A percentile compares a stretch with the other conserved stretches of the same genome.
phyloP scores from a whole-genome alignment of 2,113 vertebrate genomes.

The Picathartes gymnocephalus region DNA sequence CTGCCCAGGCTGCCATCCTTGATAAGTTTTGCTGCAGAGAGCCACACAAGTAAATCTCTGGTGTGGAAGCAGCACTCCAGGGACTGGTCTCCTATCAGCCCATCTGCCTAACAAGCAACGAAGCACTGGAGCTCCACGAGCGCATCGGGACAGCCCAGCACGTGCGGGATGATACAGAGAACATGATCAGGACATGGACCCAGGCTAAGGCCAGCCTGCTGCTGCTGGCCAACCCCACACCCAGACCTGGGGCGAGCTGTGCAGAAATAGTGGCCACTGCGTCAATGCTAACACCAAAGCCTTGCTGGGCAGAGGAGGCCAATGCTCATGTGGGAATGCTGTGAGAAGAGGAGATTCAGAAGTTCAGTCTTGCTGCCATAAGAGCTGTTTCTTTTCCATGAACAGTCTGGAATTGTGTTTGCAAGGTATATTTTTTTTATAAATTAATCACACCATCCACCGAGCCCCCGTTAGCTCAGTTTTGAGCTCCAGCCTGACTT shows the following conservation, averaged over 20 bases:
- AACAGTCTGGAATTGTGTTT: not conserved
- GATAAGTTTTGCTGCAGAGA: not conserved
- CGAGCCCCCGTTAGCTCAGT: not conserved
- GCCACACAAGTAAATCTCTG: not conserved
- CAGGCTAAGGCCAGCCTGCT: not conserved
- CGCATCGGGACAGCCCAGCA: not conserved
- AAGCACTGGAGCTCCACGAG: not conserved
- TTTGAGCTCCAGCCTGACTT: not conserved
- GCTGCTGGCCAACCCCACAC: accelerated
- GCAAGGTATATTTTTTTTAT: not conserved
- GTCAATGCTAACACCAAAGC: not conserved
- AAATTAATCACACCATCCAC: not conserved
- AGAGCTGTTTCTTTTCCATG: not conserved
- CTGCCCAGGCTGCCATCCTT: conserved; percentile 24
- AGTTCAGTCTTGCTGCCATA: not conserved
- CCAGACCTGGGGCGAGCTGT: accelerated
- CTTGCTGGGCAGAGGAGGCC: not conserved
- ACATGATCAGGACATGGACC: not conserved
- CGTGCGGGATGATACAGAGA: not conserved
- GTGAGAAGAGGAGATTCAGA: not conserved
- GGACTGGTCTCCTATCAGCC: not conserved
- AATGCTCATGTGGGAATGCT: not conserved
- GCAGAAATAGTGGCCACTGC: not conserved
- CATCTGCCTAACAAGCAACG: not conserved
- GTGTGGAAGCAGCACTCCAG: not conserved